Conservation (phyloP, 2,113 vertebrate species). For the Prinia subflava region DNA sequence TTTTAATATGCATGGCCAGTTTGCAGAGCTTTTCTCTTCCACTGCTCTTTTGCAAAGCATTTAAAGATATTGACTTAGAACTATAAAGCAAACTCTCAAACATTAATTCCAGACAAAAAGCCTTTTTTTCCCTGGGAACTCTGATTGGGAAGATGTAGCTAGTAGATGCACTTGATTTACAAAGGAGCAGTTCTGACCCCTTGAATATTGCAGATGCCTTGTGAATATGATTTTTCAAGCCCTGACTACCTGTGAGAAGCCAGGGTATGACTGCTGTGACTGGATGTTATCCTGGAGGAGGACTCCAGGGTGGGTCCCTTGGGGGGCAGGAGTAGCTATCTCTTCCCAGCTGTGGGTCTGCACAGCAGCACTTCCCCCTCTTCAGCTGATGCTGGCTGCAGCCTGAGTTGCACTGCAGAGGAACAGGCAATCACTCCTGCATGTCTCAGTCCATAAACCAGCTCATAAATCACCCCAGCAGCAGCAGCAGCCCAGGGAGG, state of each 20-base stretch:
- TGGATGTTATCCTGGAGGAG: background rate
- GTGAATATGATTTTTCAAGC: background rate
- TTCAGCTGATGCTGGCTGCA: background rate
- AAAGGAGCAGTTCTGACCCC: background rate
- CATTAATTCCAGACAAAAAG: background rate
- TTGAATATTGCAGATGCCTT: background rate
- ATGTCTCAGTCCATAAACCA: background rate
- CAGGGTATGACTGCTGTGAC: background rate
- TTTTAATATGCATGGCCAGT: background rate
- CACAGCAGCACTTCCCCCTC: background rate
- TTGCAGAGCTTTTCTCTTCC: background rate
- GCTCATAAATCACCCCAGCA: constrained; percentile 1
- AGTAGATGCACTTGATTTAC: background rate
- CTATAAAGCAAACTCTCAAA: background rate
- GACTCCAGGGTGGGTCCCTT: background rate
- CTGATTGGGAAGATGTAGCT: background rate
- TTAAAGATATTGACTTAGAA: constrained; percentile 22
- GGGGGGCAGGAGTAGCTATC: background rate
- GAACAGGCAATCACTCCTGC: background rate
- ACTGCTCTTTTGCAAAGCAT: constrained; percentile 18
- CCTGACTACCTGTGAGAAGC: background rate
- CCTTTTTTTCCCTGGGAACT: background rate
- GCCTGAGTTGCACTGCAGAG: background rate
- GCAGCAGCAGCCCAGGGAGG: background rate
- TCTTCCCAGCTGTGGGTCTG: rapidly evolving